Conservation (phyloP, 2,113 vertebrate species). For the Dromaius novaehollandiae region DNA sequence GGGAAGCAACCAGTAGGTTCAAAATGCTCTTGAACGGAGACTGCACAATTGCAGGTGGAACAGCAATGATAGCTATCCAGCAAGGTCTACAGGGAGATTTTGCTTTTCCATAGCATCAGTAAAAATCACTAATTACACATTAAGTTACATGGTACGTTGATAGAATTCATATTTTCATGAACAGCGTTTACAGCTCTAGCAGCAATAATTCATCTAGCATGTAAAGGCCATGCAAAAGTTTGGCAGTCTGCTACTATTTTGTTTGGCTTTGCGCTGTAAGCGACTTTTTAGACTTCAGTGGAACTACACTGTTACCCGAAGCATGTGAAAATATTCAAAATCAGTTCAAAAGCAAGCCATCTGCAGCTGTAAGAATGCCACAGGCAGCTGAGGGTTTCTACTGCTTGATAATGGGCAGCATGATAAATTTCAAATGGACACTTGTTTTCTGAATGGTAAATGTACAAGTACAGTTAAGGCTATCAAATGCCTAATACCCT, state of each 20-base stretch:
- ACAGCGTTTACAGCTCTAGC: not conserved
- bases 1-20: not conserved
- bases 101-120: not conserved
- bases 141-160: not conserved
- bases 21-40: fast-evolving
- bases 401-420: not conserved
- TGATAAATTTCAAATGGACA: not conserved
- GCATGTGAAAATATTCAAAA: constrained; percentile 20
- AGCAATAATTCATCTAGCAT: not conserved
- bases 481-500: not conserved
- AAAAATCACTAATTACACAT: not conserved
- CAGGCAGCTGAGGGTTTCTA: constrained; percentile 8
- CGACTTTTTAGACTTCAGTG: not conserved
- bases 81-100: not conserved
- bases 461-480: not conserved
- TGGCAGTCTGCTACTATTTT: not conserved
- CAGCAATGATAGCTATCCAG: not conserved
- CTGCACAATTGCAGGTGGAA: fast-evolving
- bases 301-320: not conserved
- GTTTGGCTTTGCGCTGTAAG: not conserved
- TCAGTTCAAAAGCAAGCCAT: constrained; percentile 43
- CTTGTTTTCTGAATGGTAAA: not conserved
- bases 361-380: constrained; percentile 18
- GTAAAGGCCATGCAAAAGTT: not conserved
- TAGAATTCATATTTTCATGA: not conserved